phyloP scores from a whole-genome alignment of 1,140 invertebrate genomes.

The Lordiphosa clarofinis region DNA sequence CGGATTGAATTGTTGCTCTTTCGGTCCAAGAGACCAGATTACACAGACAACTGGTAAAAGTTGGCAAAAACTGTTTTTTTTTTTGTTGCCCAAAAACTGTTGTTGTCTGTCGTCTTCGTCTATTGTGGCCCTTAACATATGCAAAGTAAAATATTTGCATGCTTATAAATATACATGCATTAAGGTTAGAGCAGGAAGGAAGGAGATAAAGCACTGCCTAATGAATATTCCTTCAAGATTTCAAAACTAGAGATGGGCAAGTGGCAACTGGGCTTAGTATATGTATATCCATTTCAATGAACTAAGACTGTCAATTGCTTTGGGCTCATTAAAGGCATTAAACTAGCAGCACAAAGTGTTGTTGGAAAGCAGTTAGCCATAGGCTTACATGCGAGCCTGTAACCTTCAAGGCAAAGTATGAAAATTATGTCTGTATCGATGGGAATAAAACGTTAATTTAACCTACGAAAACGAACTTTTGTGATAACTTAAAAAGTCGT shows the following conservation, averaged over 20 bases:
- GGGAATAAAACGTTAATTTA: no score
- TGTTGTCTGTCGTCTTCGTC: slow-evolving; percentile 13
- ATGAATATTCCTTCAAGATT: slow-evolving; percentile 72
- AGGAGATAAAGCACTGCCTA: slow-evolving; percentile 41
- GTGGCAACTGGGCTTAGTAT: no score
- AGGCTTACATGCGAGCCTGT: no score
- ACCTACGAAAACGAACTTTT: no score
- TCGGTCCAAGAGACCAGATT: slow-evolving; percentile 50
- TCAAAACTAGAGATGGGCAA: slow-evolving; percentile 20
- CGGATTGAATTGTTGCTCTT: slow-evolving; percentile 64
- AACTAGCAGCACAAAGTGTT: no score
- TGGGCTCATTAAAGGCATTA: no score
- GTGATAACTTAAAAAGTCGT: no score
- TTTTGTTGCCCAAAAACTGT: slow-evolving; percentile 10
- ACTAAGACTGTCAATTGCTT: no score
- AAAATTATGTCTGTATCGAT: no score
- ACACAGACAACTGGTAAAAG: slow-evolving; percentile 33
- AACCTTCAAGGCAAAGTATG: no score
- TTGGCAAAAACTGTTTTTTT: slow-evolving; percentile 8
- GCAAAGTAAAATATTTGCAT: slow-evolving; percentile 80
- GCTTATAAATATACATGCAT: slow-evolving; percentile 76
- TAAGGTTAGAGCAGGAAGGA: background rate
- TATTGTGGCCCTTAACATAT: slow-evolving; percentile 60
- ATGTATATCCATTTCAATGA: no score
- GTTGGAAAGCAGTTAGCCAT: no score